Evolutionary conservation across 1,140 invertebrate genomes (phyloP).

Genomic region (Macrobrachium rosenbergii): DNA sequence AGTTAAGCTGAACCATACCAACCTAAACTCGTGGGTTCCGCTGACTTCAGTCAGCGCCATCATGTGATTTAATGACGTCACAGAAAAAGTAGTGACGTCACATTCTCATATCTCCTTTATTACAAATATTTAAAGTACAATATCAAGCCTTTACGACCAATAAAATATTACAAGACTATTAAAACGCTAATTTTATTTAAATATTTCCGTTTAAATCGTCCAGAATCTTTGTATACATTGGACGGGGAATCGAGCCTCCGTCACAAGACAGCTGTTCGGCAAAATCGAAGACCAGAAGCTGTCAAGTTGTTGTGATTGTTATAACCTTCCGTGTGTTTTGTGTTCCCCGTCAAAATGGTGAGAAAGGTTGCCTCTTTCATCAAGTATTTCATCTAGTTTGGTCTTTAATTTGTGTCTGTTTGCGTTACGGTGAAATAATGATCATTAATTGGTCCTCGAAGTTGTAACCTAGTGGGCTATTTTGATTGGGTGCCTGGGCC

Average conservation of each 20-base stretch:
- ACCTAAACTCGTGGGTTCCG: too few species aligned
- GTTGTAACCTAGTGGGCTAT: too few species aligned
- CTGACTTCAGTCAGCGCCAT: neutral
- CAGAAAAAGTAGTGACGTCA: conserved; percentile 13
- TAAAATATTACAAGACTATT: neutral
- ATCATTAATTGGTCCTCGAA: too few species aligned
- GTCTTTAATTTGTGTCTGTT: too few species aligned
- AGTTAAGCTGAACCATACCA: too few species aligned
- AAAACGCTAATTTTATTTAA: neutral
- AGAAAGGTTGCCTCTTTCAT: neutral
- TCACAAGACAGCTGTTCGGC: conserved; percentile 54
- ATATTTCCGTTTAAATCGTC: neutral
- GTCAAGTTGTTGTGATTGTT: conserved; percentile 1
- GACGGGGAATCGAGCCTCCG: conserved; percentile 30
- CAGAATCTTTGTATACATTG: conserved; percentile 33
- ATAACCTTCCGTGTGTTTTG: neutral
- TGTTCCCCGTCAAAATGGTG: too few species aligned
- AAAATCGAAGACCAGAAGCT: conserved; percentile 30
- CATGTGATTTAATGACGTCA: conserved; percentile 36
- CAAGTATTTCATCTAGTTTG: too few species aligned
- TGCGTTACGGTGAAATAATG: too few species aligned
- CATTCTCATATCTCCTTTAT: neutral
- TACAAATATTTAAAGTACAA: neutral
- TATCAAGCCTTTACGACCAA: too few species aligned
- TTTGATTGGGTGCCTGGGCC: too few species aligned